These are phyloP conservation scores for Liparis tanakae DNA, from an alignment of 2,797 vertebrate genomes.

Conservation along the genomic window DNA sequence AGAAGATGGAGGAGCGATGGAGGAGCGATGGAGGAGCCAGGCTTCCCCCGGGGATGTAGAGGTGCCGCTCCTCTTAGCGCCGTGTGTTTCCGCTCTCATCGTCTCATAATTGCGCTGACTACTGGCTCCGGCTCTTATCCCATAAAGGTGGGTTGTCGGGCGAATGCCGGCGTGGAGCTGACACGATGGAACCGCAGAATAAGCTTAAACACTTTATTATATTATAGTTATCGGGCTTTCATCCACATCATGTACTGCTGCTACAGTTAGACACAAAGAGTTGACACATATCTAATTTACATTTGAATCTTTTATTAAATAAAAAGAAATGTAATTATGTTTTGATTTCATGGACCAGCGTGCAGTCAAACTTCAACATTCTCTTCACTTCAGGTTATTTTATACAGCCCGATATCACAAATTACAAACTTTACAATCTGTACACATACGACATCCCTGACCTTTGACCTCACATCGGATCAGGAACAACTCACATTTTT, in stretches of 20 bases:
- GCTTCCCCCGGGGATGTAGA: slow-evolving; percentile 37
- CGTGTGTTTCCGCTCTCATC: not conserved
- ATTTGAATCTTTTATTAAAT: not conserved
- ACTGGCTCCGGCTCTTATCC: slow-evolving; percentile 42
- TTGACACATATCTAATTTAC: not conserved
- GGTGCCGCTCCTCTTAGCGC: slow-evolving; percentile 3
- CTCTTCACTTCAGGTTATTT: no score
- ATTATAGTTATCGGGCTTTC: not conserved
- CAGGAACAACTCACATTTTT: no score
- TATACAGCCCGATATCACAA: no score
- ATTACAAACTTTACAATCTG: no score
- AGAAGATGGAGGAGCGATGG: slow-evolving; percentile 48
- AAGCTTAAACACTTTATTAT: not conserved
- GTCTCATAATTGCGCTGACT: slow-evolving; percentile 3
- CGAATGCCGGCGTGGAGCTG: not conserved
- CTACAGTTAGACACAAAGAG: not conserved
- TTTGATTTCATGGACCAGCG: not conserved
- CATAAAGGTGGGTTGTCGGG: not conserved
- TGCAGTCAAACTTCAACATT: not conserved
- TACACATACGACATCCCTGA: no score
- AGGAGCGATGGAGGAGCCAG: slow-evolving; percentile 46
- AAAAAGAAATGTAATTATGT: no score
- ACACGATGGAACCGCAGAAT: not conserved
- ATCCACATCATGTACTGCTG: not conserved
- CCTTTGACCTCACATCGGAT: no score